Evolutionary conservation across 2,797 vertebrate species (phyloP), one percentile per base, ranked within the genome.

Genomic region (Tangara arthus): DNA sequence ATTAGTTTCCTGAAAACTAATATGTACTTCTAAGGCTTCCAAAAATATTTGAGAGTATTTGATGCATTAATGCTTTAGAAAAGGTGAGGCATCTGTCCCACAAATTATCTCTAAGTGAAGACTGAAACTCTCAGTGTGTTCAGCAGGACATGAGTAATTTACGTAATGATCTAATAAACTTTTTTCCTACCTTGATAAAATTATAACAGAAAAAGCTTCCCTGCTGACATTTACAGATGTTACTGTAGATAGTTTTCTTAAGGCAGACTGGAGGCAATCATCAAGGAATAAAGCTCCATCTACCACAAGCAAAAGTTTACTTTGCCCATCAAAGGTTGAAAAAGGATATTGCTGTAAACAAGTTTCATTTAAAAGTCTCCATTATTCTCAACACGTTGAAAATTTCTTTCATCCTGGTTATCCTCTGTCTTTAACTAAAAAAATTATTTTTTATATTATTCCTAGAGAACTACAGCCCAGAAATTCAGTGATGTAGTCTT

Each of bases 181-280:
- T 96, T 63, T 57, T 73, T 97, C 77, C 82, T 94, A 90, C 59
- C 89, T 95, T 86, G 77, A 94, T 96, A 89, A 69, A 78, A 75
- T 92, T 96, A 93, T 66, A 71, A 75, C 18, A 91, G 55, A 81
- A 93, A 96, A 90, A 91, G 18, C 46, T 94, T 92, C 50, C 17
- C 70, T 72, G 15, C 55, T 91, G 89, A 90, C 56, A 87, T 91
- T 91, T 96, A 72, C 82, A 96, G 79, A 91, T 95, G 55, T 89
- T 93, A 68, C 30, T 87, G 37, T 72, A 88, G 53, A 93, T 82
- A 63, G 28, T 69, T 94, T 92, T 94, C 73, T 49, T 93, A n/a
- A 81, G n/a, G 57, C 32, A 93, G 69, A 91, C 34, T 30, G 72
- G 76, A 95, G 37, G 42, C 52, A 88, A 63, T 93, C 35, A 96